Evolutionary conservation across 2,113 vertebrate species (phyloP).

Genomic region (Melierax canorus): DNA sequence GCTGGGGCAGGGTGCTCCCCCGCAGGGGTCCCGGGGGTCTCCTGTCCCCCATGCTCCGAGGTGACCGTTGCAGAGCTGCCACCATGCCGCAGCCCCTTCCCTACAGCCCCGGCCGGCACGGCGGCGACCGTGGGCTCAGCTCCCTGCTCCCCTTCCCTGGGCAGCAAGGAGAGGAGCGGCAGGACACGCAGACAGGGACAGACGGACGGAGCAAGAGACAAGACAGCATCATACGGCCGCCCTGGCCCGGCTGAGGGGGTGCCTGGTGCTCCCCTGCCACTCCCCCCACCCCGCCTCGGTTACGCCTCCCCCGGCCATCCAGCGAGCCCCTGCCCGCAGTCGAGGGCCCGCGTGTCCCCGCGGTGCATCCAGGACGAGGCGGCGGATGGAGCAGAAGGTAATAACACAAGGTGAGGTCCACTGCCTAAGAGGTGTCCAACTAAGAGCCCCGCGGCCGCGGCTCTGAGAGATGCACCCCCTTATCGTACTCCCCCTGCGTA

Average conservation of each 20-base stretch:
- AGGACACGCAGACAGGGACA: conserved; percentile 72
- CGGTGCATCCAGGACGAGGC: conserved; percentile 53
- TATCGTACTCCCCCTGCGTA: conserved; percentile 85
- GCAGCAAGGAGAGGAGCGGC: conserved; percentile 11
- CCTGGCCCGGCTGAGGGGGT: conserved; percentile 31
- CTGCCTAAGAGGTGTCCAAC: conserved; percentile 71
- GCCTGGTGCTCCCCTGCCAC: conserved; percentile 14
- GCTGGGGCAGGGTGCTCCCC: not conserved
- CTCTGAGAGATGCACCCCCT: conserved; percentile 76
- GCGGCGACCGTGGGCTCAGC: not conserved
- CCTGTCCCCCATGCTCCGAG: not conserved
- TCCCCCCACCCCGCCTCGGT: not conserved
- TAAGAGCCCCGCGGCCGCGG: conserved; percentile 71
- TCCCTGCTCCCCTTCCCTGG: conserved; percentile 22
- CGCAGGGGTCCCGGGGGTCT: not conserved
- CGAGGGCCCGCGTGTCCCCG: conserved; percentile 53
- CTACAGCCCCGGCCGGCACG: not conserved
- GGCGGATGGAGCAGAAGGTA: conserved; percentile 62
- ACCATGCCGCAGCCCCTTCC: not conserved
- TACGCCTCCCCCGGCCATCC: conserved; percentile 23
- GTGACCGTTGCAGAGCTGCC: not conserved
- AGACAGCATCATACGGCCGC: conserved; percentile 38
- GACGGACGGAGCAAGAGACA: conserved; percentile 56
- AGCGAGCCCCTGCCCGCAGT: conserved; percentile 36
- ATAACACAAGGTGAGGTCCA: conserved; percentile 78